Evolutionary conservation across 1,140 invertebrate genomes (phyloP), one percentile per base, ranked within the genome.

Genomic region (Drosophila erecta): DNA sequence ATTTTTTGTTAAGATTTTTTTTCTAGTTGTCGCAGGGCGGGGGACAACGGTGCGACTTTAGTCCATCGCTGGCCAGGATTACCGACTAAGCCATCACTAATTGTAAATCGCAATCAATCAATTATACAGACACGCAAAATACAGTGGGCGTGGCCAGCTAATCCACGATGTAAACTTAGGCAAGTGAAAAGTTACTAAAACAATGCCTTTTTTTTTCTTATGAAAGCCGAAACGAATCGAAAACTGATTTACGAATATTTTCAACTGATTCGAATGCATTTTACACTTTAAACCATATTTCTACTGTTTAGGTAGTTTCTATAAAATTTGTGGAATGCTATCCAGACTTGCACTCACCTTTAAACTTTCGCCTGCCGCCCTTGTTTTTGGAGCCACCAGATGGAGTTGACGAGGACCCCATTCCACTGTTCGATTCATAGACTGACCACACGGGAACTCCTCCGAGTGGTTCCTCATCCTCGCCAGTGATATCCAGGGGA

Each of bases 401-500:
- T 0, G 59, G 61, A 1, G 78, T 53, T 2, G 41, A 53, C 41
- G 61, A 66, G 17, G 56, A 50, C 12, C 57, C 51, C 24, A 49
- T 57, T 38, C 44, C 60, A 4, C 43, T 59, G 30, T 22, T 40
- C 10, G 43, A 12, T 24, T 92, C 89, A 11, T 90, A 75, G 5
- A 47, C n/a, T 7, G 72, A 57, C 40, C 81, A 78, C 11, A 76
- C 71, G 20, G 91, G 91, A 24, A 92, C 81, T 51, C 69, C 77
- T 15, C 91, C 92, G n/a, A 92, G 41, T 0, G 90, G 79, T 7
- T 75, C 54, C 7, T 76, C 67, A 2, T 81, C 76, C 17, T 93
- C 93, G 24, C 94, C 94, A 5, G 94, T 94, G 22, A 96, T 95
- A 86, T 96, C 95, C 78, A 95, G 94, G 0, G 97, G 96, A 60